Evolutionary conservation across 2,113 vertebrate species (phyloP).

Genomic region (Eidolon helvum): DNA sequence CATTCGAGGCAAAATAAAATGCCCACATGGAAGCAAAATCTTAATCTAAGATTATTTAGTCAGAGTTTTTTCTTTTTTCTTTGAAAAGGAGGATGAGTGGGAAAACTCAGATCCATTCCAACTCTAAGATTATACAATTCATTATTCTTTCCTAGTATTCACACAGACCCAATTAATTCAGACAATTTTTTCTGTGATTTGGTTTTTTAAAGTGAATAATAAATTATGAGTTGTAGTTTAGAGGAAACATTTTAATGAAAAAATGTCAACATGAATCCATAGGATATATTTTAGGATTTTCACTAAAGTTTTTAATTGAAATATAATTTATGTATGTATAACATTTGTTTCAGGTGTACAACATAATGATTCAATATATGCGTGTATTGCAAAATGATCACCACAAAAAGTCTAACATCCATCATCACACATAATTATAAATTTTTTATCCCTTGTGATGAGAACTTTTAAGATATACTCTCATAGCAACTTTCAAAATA

Average conservation of each 20-base stretch:
- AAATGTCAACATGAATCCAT: not conserved
- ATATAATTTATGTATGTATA: not conserved
- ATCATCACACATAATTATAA: not conserved
- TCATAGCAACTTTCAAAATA: not conserved
- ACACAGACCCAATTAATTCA: not conserved
- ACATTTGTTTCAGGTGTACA: not conserved
- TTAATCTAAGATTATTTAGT: not conserved
- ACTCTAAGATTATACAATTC: not conserved
- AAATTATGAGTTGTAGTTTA: not conserved
- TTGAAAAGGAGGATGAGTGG: not conserved
- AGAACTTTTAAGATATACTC: not conserved
- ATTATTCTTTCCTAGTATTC: conserved; percentile 3
- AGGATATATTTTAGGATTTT: not conserved
- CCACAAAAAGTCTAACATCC: not conserved
- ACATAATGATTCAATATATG: not conserved
- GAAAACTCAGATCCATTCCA: not conserved
- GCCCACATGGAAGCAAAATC: not conserved
- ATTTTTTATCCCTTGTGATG: not conserved
- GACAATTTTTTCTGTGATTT: not conserved
- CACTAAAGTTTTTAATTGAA: not conserved
- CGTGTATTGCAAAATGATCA: not conserved
- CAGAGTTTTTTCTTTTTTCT: not conserved
- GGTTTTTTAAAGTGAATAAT: not conserved
- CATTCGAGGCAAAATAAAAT: conserved; percentile 18
- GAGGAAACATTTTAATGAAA: not conserved